A percentile compares a stretch with the other conserved stretches of the same genome.
phyloP scores from a whole-genome alignment of 2,113 vertebrate genomes.

The Pavo muticus region DNA sequence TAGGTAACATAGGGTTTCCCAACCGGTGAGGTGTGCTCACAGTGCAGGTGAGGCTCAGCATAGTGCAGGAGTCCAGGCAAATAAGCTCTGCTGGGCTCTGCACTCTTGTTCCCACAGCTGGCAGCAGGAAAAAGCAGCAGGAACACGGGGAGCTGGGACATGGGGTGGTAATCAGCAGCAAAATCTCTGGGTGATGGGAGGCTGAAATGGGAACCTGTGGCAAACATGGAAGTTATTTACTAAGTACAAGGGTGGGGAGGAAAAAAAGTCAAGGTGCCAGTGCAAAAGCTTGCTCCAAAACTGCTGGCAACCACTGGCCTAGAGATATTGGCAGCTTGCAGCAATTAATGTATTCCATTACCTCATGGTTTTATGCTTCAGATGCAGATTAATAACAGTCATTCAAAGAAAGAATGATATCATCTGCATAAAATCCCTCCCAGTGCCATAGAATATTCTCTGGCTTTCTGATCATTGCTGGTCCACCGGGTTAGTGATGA shows the following conservation, averaged over 20 bases:
- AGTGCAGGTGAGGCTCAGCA: not conserved
- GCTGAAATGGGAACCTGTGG: not conserved
- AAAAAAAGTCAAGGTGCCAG: not conserved
- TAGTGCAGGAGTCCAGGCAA: not conserved
- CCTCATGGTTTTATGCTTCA: slow-evolving; percentile 44
- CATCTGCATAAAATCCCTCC: slow-evolving; percentile 53
- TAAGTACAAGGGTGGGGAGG: accelerated
- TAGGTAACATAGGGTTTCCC: not conserved
- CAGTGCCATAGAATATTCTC: slow-evolving; percentile 25
- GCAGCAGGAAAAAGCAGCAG: not conserved
- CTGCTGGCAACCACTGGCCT: not conserved
- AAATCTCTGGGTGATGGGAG: not conserved
- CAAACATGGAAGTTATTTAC: not conserved
- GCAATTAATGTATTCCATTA: slow-evolving; percentile 51
- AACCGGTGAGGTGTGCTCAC: accelerated
- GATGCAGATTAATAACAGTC: slow-evolving; percentile 57
- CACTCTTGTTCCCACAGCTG: not conserved
- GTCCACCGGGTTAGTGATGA: not conserved
- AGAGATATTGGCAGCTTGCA: slow-evolving; percentile 42
- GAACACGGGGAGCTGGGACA: not conserved
- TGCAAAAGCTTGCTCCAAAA: not conserved
- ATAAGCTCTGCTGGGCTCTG: not conserved
- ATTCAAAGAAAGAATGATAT: slow-evolving; percentile 60
- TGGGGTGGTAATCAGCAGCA: not conserved
- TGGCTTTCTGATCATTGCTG: slow-evolving; percentile 44